Percentiles rank a stretch among this genome's conserved stretches.
These are phyloP conservation scores for Nansenia antarctica DNA, from an alignment of 2,113 vertebrate genomes.

Conservation along the genomic window DNA sequence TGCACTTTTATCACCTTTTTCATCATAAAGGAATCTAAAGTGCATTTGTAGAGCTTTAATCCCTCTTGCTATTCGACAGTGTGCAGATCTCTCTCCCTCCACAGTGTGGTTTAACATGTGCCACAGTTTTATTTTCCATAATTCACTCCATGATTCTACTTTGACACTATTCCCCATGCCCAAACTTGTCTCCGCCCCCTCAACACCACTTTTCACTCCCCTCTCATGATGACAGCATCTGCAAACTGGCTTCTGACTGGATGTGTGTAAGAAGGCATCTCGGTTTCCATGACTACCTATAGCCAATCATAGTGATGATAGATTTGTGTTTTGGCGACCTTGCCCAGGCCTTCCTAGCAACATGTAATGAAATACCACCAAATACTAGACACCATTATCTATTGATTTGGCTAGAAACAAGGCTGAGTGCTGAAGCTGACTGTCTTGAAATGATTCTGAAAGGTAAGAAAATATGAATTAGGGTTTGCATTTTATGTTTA, in stretches of 20 bases:
- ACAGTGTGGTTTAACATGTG: too few relatives aligned
- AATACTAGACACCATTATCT: neutral
- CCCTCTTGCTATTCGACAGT: too few relatives aligned
- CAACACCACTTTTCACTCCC: conserved; percentile 33
- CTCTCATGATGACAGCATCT: conserved; percentile 33
- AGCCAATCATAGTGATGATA: conserved; percentile 14
- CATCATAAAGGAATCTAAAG: too few relatives aligned
- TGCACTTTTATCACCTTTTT: too few relatives aligned
- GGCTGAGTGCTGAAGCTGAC: neutral
- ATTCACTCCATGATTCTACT: neutral
- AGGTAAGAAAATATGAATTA: conserved; percentile 69
- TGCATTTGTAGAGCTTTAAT: too few relatives aligned
- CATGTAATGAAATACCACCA: conserved; percentile 21
- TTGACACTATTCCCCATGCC: conserved; percentile 22
- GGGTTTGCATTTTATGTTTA: too few relatives aligned
- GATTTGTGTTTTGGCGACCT: conserved; percentile 26
- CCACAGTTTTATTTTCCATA: too few relatives aligned
- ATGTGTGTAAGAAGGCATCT: conserved; percentile 22
- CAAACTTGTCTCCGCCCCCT: conserved; percentile 15
- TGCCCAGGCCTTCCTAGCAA: conserved; percentile 20
- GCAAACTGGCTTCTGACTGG: conserved; percentile 31
- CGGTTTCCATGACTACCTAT: conserved; percentile 52
- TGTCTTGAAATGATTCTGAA: conserved; percentile 33
- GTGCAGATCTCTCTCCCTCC: too few relatives aligned
- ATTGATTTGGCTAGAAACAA: conserved; percentile 18